Percentiles rank a stretch among this genome's conserved stretches.
phyloP scores from a whole-genome alignment of 2,113 vertebrate genomes.

The Leiothrix lutea region DNA sequence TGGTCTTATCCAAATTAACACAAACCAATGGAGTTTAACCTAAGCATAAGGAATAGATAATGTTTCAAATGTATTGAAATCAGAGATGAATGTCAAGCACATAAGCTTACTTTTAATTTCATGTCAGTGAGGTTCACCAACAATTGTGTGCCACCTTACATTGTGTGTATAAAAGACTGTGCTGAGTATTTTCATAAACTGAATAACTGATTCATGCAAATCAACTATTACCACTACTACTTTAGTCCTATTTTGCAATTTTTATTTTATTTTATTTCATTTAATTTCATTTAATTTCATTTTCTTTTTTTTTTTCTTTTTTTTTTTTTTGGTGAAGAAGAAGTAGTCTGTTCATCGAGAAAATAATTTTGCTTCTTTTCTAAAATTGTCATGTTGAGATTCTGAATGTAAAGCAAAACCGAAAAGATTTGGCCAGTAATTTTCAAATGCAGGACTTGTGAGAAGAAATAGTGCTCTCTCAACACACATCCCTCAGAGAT shows the following conservation, averaged over 20 bases:
- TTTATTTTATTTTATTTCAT: too few relatives aligned
- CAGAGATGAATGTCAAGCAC: background rate
- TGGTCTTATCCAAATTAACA: background rate
- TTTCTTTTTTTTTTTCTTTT: rapidly evolving
- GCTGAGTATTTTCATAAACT: background rate
- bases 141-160: background rate
- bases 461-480: background rate
- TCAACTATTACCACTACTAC: background rate
- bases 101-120: background rate
- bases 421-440: background rate
- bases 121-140: background rate
- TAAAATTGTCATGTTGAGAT: background rate
- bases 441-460: background rate
- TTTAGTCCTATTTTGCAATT: background rate
- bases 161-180: background rate
- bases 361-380: background rate
- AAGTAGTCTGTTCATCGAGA: background rate
- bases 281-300: too few relatives aligned
- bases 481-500: background rate
- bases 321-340: background rate
- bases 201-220: background rate
- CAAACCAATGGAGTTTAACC: background rate
- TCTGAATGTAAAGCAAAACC: background rate
- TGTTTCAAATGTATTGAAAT: background rate
- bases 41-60: background rate